Evolutionary conservation across 2,113 vertebrate genomes (phyloP).

Genomic region (Phylloscopus trochilus): DNA sequence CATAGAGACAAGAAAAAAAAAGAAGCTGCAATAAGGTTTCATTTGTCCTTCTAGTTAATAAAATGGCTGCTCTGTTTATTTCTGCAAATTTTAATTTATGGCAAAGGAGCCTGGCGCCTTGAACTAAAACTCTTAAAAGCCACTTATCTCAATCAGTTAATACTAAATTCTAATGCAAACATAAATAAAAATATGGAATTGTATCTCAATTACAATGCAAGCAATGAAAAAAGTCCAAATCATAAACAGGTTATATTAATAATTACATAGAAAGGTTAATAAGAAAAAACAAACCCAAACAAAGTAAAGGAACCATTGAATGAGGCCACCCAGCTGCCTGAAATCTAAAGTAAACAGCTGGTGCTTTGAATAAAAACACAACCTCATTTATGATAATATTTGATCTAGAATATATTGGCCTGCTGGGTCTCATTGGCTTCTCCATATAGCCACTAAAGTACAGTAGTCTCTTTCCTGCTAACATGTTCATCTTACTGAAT

Average conservation of each 20-base stretch:
- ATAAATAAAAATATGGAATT: not conserved
- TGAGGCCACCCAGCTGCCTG: conserved; percentile 26
- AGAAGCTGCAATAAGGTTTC: not conserved
- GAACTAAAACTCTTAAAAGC: not conserved
- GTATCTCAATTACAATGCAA: conserved; percentile 36
- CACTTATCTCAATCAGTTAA: not conserved
- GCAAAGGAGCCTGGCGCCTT: not conserved
- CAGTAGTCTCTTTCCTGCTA: conserved; percentile 37
- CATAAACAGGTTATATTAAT: conserved; percentile 53
- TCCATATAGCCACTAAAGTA: not conserved
- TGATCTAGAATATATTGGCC: conserved; percentile 5
- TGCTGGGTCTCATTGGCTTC: conserved; percentile 11
- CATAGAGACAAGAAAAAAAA: not conserved
- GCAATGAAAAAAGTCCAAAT: not conserved
- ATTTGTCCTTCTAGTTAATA: not conserved
- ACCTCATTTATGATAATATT: conserved; percentile 58
- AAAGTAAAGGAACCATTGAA: conserved; percentile 16
- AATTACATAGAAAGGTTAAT: conserved; percentile 53
- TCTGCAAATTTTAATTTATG: not conserved
- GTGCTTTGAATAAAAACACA: conserved; percentile 62
- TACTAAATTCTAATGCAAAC: not conserved
- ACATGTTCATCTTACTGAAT: not conserved
- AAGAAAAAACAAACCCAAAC: conserved; percentile 36
- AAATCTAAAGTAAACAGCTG: conserved; percentile 39
- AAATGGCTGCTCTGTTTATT: conserved; percentile 8